Base-by-base conservation (phyloP, 2,888 invertebrate species). In the Melikaiella ostensackeni region DNA sequence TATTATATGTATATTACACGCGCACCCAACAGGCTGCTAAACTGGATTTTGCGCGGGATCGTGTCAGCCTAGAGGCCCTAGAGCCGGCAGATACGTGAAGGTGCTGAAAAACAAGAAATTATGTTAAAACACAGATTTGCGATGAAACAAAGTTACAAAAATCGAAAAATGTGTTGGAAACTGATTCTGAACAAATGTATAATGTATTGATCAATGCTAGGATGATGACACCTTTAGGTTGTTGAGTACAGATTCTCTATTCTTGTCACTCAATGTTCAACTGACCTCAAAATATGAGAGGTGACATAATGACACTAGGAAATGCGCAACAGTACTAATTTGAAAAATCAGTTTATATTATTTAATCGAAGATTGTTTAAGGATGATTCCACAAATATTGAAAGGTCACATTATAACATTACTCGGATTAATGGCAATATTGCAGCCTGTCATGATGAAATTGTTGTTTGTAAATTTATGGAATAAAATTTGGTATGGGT, bases 1-100 rank as follows among this genome's bases (percentile, higher is more conserved):
- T 42, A 64, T 64, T 33, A 70, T 30, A 50, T 27, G 30, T 70
- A 50, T 79, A 79, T 74, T 73, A 74, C 66, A 74, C 77, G 77
- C 76, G 79, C 70, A 76, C 46, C 66, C 59, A 63, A 38, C 63
- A 63, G 9, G 63, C 11, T 35, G 33, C 46, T 66, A 66, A 46
- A 66, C 42, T 42, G 42, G 27, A 42, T 42, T 66, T 66, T 46
- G 19, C 66, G 19, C 46, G 4, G 19, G 46, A 70, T 50, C 50
- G 30, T 50, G 30, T 66, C 27, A 42, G 50, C 21, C 13, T 16
- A 59, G 16, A 59, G 59, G 13, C 59, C 21, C 13, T 16, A 59
- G 16, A 59, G 59, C 24, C 59, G 4, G 24, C 5, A 27, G 13
- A 59, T 27, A 16, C 27, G 27, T 30, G 30, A 70, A 50, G 50